phyloP scores from a whole-genome alignment of 2,888 invertebrate genomes.

The Apamea sordens region DNA sequence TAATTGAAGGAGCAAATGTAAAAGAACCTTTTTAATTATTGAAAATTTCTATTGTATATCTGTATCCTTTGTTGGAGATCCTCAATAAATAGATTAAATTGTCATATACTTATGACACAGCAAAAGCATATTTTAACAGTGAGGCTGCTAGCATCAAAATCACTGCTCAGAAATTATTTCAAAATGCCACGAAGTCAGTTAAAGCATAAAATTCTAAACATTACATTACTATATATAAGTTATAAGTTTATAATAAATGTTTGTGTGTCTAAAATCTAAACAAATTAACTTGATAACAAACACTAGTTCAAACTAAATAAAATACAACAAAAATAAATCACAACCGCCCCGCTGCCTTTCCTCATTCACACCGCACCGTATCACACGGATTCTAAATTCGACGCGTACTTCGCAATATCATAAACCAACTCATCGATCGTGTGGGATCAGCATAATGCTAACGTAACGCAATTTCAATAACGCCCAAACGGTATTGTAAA shows the following conservation, averaged over 20 bases:
- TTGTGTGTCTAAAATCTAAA: background rate
- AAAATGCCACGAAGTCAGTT: background rate
- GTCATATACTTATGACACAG: background rate
- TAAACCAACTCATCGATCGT: conserved; percentile 63
- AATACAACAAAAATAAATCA: conserved; percentile 4
- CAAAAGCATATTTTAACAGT: background rate
- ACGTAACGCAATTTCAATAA: conserved; percentile 62
- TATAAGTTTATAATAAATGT: background rate
- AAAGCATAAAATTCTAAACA: background rate
- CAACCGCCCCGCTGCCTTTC: conserved; percentile 41
- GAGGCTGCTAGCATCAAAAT: background rate
- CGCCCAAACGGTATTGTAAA: conserved; percentile 39
- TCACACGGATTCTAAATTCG: conserved; percentile 59
- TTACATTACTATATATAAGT: background rate
- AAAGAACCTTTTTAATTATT: too few relatives aligned
- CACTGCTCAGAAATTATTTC: background rate
- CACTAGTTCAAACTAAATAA: background rate
- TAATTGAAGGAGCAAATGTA: too few relatives aligned
- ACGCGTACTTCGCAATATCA: conserved; percentile 54
- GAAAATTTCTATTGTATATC: too few relatives aligned
- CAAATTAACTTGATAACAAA: background rate
- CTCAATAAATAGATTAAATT: background rate
- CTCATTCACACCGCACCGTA: conserved; percentile 32
- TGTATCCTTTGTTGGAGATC: too few relatives aligned
- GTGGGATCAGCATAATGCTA: conserved; percentile 61